Evolutionary conservation across 2,113 vertebrate species (phyloP), one percentile per base, ranked within the genome.

Genomic region (Ceyx margarethae): DNA sequence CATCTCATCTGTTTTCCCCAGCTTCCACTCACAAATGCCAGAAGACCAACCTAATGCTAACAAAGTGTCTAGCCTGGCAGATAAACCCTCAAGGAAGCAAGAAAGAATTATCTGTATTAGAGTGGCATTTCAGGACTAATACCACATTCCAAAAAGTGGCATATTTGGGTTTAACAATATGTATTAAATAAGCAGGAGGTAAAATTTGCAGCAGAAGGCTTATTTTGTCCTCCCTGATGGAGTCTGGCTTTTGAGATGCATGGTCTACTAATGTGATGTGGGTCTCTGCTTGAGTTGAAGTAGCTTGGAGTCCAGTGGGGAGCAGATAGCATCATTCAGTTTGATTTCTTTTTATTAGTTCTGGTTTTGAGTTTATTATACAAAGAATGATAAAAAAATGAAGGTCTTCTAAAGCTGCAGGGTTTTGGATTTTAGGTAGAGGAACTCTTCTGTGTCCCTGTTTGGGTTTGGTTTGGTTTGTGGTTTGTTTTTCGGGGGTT

Each of bases 111-210:
- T 96, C 92, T 96, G 65, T 93, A 95, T 96, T 97, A 96, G 92
- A 97, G 67, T 94, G 89, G 80, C 86, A 95, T 97, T 97, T 97
- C 93, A 95, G 92, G 94, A 94, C 79, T 97, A 98, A 97, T 97
- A 95, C 94, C 90, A 95, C 85, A 93, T 96, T 94, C 90, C 87
- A 92, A 91, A 95, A 96, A 95, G 85, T 91, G 86, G 85, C 78
- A 72, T 95, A 96, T 94, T 96, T 96, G 91, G 92, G 92, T 97
- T 97, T 97, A 95, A 79, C 85, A 96, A 93, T 96, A 81, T 95
- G 88, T 90, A 81, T 96, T 94, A 96, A 97, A 97, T 95, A 97
- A 96, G 90, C 82, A 89, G 74, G 81, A 95, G 91, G 92, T 95
- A 95, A 96, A 50, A 97, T 97, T 96, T 97, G 68, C 95, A 96